These are phyloP conservation scores for Aramus guarauna DNA, from an alignment of 2,113 vertebrate species.

Conservation along the genomic window DNA sequence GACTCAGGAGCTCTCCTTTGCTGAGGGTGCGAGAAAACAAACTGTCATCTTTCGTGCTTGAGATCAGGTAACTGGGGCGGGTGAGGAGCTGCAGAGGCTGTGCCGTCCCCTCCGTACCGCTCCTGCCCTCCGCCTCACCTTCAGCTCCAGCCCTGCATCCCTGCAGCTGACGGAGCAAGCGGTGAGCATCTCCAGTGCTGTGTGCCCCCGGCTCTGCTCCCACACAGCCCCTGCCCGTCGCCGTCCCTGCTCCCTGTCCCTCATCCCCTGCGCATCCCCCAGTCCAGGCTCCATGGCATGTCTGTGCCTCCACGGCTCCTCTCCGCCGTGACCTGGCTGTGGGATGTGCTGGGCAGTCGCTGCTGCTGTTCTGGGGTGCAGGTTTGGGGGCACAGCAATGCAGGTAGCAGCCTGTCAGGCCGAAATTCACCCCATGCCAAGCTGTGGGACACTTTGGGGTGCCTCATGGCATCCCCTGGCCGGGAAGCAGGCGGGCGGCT, in stretches of 20 bases:
- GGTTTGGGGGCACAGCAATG: not conserved
- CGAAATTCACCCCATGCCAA: accelerated
- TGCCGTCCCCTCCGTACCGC: not conserved
- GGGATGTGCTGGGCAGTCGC: not conserved
- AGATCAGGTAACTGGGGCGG: not conserved
- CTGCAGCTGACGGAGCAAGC: not conserved
- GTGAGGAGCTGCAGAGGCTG: not conserved
- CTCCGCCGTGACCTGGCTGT: accelerated
- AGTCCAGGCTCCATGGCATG: not conserved
- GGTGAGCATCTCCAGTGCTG: not conserved
- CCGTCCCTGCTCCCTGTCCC: not conserved
- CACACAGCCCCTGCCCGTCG: accelerated
- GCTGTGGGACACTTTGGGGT: not conserved
- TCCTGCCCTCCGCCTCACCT: not conserved
- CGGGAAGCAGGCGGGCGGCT: accelerated
- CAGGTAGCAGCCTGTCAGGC: accelerated
- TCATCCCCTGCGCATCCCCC: not conserved
- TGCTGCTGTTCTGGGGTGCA: not conserved
- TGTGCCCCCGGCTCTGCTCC: not conserved
- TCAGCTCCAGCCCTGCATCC: not conserved
- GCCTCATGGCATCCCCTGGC: accelerated
- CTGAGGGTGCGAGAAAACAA: not conserved
- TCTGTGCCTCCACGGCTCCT: not conserved
- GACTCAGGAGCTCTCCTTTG: not conserved
- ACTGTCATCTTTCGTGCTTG: not conserved